Percentiles rank a stretch among this genome's conserved stretches.
Evolutionary conservation across 1,140 invertebrate species (phyloP).

Genomic region (Drosophila ambigua): DNA sequence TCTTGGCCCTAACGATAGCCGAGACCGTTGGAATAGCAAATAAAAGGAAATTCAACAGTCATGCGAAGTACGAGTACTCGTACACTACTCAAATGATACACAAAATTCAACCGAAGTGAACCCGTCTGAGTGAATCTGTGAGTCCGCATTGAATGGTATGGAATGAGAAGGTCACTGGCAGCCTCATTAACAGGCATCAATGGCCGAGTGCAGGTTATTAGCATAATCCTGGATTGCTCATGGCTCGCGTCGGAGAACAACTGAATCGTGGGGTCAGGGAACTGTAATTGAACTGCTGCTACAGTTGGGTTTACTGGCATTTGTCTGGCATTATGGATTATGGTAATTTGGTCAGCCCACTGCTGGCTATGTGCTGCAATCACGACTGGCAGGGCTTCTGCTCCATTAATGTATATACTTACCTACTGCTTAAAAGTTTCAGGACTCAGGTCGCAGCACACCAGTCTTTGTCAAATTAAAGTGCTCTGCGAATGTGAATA

Average conservation of each 20-base stretch:
- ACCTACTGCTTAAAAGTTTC: no score
- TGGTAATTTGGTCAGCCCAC: no score
- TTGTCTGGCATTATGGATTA: no score
- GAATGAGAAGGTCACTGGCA: no score
- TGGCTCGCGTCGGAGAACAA: conserved; percentile 1
- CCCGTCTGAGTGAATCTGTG: background rate
- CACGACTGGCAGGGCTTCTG: no score
- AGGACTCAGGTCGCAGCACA: no score
- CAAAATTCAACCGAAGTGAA: conserved; percentile 29
- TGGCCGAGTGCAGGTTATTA: conserved; percentile 24
- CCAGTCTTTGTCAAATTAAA: no score
- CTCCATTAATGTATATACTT: no score
- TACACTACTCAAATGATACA: conserved; percentile 18
- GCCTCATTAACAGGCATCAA: background rate
- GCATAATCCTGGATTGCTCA: conserved; percentile 25
- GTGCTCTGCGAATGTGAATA: no score
- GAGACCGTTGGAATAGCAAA: conserved; percentile 22
- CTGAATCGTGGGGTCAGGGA: conserved; percentile 27
- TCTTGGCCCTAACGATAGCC: conserved; percentile 23
- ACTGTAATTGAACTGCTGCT: conserved; percentile 38
- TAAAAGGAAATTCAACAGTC: conserved; percentile 47
- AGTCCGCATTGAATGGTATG: no score
- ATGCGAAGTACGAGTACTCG: conserved; percentile 29
- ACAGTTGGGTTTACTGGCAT: no score
- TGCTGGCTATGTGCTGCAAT: no score